These are phyloP conservation scores for Tolmerus cingulatus DNA, from an alignment of 2,888 invertebrate genomes.

Conservation along the genomic window DNA sequence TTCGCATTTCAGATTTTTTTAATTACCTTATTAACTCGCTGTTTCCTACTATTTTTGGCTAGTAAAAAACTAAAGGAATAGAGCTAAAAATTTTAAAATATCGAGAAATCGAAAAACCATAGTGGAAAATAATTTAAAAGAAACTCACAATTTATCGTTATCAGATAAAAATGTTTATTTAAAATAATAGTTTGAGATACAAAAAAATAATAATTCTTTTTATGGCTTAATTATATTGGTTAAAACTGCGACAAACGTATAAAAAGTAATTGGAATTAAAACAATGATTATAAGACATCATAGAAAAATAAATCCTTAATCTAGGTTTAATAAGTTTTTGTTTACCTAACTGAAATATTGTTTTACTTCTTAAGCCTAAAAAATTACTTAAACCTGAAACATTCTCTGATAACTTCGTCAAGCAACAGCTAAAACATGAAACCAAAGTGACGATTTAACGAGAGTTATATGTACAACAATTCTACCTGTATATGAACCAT, in stretches of 20 bases:
- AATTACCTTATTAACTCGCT: too few relatives aligned
- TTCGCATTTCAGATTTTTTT: too few relatives aligned
- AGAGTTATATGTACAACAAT: background rate
- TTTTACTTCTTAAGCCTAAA: background rate
- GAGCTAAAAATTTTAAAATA: too few relatives aligned
- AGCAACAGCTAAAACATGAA: background rate
- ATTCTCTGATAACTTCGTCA: background rate
- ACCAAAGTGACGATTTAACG: background rate
- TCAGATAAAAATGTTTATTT: background rate
- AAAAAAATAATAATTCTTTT: background rate
- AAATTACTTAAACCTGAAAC: background rate
- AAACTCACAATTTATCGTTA: background rate
- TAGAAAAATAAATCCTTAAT: background rate
- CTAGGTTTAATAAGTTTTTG: background rate
- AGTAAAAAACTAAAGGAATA: too few relatives aligned
- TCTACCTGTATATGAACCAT: background rate
- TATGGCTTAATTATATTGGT: background rate
- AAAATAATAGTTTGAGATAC: background rate
- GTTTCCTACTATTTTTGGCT: too few relatives aligned
- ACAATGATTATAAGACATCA: background rate
- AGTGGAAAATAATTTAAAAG: background rate
- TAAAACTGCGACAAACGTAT: background rate
- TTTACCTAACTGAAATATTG: background rate
- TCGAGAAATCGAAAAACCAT: too few relatives aligned
- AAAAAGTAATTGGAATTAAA: background rate